These are phyloP conservation scores for Syngnathus scovelli DNA, from an alignment of 2,113 vertebrate species.

Conservation along the genomic window DNA sequence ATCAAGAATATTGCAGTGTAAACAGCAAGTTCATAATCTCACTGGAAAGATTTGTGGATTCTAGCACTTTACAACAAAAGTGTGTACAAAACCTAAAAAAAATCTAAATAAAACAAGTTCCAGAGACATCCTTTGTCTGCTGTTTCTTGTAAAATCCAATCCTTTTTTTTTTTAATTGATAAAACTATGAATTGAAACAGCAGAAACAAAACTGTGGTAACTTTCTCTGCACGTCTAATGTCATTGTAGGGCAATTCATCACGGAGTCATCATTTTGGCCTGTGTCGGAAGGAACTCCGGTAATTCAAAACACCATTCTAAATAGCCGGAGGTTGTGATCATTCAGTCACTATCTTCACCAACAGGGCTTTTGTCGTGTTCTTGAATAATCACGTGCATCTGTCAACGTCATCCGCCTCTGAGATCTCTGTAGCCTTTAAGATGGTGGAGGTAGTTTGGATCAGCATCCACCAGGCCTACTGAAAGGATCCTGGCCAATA, in stretches of 20 bases:
- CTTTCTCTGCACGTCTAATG: neutral
- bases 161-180: neutral
- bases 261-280: neutral
- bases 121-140: neutral
- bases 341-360: constrained; percentile 8
- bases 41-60: too few species aligned
- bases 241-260: constrained; percentile 10
- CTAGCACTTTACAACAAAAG: neutral
- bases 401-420: constrained; percentile 20
- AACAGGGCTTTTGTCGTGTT: neutral
- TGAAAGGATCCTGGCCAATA: constrained; percentile 67
- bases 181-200: neutral
- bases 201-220: neutral
- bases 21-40: neutral
- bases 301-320: constrained; percentile 5
- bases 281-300: neutral
- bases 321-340: constrained; percentile 5
- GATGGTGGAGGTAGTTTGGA: constrained; percentile 69
- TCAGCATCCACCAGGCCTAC: constrained; percentile 72
- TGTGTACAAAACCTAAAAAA: neutral
- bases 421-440: constrained; percentile 70
- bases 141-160: neutral
- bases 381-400: constrained; percentile 9
- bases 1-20: neutral
- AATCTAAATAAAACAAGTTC: constrained; percentile 9